A percentile compares a stretch with the other conserved stretches of the same genome.
phyloP scores from a whole-genome alignment of 2,888 invertebrate genomes.

The Lacanobia oleracea region DNA sequence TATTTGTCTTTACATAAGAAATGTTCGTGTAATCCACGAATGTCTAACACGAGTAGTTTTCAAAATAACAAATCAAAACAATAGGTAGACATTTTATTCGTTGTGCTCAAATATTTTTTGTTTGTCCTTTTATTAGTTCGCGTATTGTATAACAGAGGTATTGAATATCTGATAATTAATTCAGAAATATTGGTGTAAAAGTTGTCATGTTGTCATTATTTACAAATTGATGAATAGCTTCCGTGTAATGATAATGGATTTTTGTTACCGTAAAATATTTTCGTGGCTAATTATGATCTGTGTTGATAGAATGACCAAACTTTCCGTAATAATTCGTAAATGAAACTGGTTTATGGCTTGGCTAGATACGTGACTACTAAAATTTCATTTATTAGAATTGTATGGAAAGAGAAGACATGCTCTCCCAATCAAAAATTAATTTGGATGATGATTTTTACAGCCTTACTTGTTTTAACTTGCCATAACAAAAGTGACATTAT shows the following conservation, averaged over 20 bases:
- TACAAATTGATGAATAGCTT: conserved; percentile 48
- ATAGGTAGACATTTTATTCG: neutral
- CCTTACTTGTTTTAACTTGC: neutral
- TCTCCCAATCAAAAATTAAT: no score
- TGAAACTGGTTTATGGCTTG: neutral
- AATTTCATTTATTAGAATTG: no score
- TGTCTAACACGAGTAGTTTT: neutral
- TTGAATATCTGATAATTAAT: conserved; percentile 28
- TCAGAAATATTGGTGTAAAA: conserved; percentile 28
- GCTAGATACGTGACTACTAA: neutral
- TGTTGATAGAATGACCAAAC: neutral
- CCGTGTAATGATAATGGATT: conserved; percentile 32
- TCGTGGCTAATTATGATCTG: conserved; percentile 19
- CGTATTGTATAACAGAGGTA: neutral
- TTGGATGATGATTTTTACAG: no score
- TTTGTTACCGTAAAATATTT: conserved; percentile 27
- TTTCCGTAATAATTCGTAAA: neutral
- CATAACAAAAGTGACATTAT: neutral
- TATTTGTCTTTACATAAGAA: neutral
- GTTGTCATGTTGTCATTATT: conserved; percentile 43
- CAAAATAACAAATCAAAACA: neutral
- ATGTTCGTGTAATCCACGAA: neutral
- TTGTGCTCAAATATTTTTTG: neutral
- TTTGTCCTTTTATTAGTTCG: neutral
- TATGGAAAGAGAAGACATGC: no score